A percentile compares a stretch with the other conserved stretches of the same genome.
These are phyloP conservation scores for Turritopsis rubra DNA, from an alignment of 30 jellyfish, hydroid and myxozoan species.

Conservation along the genomic window DNA sequence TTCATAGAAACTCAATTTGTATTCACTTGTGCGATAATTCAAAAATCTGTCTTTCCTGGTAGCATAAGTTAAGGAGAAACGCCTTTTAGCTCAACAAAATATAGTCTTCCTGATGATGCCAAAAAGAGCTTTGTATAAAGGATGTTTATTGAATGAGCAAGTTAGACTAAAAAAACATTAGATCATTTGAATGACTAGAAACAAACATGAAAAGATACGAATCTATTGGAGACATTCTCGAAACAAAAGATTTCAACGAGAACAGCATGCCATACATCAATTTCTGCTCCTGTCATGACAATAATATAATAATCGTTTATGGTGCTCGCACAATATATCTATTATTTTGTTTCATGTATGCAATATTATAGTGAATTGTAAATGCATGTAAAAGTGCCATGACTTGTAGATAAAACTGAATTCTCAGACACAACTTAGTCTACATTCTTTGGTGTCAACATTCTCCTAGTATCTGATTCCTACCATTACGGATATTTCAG, in stretches of 20 bases:
- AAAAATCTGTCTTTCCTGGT: conserved; percentile 65
- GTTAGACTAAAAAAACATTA: too few species aligned
- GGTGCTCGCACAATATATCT: too few species aligned
- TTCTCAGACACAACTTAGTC: too few species aligned
- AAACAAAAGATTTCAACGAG: conserved; percentile 77
- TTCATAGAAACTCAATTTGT: conserved; percentile 75
- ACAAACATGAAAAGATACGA: conserved; percentile 67
- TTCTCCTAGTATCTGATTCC: too few species aligned
- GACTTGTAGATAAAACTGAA: too few species aligned
- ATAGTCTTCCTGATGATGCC: too few species aligned
- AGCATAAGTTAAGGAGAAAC: not conserved
- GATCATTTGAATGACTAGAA: not conserved
- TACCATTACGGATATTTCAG: not conserved
- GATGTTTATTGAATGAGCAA: not conserved
- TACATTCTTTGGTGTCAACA: too few species aligned
- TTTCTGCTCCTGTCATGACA: conserved; percentile 66
- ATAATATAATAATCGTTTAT: too few species aligned
- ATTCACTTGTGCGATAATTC: conserved; percentile 77
- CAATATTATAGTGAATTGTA: too few species aligned
- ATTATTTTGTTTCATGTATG: too few species aligned
- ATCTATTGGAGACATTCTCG: conserved; percentile 83
- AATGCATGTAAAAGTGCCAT: too few species aligned
- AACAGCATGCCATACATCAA: conserved; percentile 90
- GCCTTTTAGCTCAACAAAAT: not conserved
- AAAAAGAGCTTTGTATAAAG: not conserved